These are phyloP conservation scores for Melanogrammus aeglefinus DNA, from an alignment of 2,797 vertebrate genomes.

Conservation along the genomic window DNA sequence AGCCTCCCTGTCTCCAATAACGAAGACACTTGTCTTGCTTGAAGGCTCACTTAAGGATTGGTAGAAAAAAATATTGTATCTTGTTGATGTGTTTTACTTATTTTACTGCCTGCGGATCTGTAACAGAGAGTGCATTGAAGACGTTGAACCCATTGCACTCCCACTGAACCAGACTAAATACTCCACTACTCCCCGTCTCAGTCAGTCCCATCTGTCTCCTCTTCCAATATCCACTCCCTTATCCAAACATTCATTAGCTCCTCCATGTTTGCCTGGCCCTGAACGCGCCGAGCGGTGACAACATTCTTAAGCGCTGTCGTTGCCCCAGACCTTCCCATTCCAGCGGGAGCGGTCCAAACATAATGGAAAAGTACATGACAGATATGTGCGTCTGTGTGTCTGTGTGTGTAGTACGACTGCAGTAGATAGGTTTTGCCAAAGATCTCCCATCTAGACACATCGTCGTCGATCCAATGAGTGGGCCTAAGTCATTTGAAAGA, in stretches of 20 bases:
- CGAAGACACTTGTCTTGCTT: background rate
- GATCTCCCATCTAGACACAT: background rate
- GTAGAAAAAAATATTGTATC: background rate
- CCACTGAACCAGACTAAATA: background rate
- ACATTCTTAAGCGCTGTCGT: background rate
- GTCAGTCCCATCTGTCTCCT: conserved; percentile 1
- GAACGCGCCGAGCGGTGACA: background rate
- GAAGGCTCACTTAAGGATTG: background rate
- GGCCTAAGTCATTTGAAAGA: background rate
- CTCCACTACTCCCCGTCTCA: background rate
- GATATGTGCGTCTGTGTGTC: background rate
- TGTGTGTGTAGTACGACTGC: background rate
- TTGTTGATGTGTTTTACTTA: background rate
- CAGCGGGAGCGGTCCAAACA: background rate
- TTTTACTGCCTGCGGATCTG: background rate
- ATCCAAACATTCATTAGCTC: conserved; percentile 1
- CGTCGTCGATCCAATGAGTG: background rate
- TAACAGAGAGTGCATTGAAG: background rate
- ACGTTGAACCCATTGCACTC: background rate
- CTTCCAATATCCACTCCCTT: conserved; percentile 1
- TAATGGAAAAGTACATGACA: background rate
- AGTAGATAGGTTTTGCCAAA: background rate
- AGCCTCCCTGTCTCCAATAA: background rate
- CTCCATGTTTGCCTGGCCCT: background rate
- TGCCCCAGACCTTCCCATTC: background rate